Evolutionary conservation across 2,113 vertebrate species (phyloP).

Genomic region (Felis catus): DNA sequence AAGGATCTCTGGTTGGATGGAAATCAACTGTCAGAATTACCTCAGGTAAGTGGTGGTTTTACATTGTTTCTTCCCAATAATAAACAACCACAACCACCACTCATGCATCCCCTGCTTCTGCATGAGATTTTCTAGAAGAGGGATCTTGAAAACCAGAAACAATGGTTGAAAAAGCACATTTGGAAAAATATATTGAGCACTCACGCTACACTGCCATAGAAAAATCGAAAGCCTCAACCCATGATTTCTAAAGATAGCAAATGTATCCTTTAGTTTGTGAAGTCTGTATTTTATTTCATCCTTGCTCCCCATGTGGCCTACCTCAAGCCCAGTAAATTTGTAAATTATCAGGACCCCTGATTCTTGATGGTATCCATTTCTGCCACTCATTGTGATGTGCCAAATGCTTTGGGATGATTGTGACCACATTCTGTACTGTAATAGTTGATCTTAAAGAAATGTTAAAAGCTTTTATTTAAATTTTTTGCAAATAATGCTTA

Average conservation of each 20-base stretch:
- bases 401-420: background rate
- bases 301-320: background rate
- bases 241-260: background rate
- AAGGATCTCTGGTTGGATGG: constrained; percentile 99
- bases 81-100: background rate
- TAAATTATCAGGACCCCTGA: background rate
- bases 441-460: background rate
- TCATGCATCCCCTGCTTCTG: background rate
- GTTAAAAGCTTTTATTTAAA: background rate
- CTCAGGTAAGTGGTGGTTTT: constrained; percentile 88
- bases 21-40: constrained; percentile 96
- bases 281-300: constrained; percentile 16
- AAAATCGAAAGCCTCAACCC: constrained; percentile 21
- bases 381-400: background rate
- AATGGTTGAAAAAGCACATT: constrained; percentile 29
- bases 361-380: background rate
- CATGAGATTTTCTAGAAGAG: background rate
- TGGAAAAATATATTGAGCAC: background rate
- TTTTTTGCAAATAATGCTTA: background rate
- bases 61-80: background rate
- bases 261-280: background rate
- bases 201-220: background rate
- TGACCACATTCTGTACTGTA: background rate
- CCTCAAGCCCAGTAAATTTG: background rate
- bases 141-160: background rate